phyloP scores from a whole-genome alignment of 1,140 invertebrate species.

The Anastrepha obliqua region DNA sequence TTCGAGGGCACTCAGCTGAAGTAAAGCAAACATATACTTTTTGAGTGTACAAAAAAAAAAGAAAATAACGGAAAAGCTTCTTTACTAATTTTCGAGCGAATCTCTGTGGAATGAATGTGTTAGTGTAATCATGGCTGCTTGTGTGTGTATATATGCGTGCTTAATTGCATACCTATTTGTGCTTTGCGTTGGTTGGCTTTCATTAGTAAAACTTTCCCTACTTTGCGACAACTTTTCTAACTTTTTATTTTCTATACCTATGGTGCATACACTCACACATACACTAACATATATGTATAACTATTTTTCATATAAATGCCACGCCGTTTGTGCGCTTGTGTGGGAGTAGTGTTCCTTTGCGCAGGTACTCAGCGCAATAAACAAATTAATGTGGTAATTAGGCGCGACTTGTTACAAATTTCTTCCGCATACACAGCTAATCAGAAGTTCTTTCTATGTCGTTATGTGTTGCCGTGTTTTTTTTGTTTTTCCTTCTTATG shows the following conservation, averaged over 20 bases:
- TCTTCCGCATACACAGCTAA: not conserved
- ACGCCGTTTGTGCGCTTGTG: not conserved
- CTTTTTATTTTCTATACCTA: not conserved
- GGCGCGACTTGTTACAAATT: not conserved
- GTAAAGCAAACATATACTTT: not conserved
- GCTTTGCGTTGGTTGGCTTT: not conserved
- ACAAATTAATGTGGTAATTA: constrained; percentile 37
- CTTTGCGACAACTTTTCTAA: constrained; percentile 9
- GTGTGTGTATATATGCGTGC: not conserved
- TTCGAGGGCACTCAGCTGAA: not conserved
- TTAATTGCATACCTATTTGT: not conserved
- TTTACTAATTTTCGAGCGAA: constrained; percentile 10
- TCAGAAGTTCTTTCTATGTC: not conserved
- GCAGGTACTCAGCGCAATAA: constrained; percentile 23
- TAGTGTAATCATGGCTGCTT: not conserved
- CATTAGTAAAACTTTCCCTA: constrained; percentile 9
- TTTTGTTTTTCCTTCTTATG: no score
- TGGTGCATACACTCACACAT: no score
- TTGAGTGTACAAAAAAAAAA: not conserved
- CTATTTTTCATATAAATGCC: no score
- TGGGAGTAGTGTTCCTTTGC: not conserved
- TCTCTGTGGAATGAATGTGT: no score
- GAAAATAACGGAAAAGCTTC: not conserved
- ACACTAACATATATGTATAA: no score
- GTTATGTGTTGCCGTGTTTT: not conserved